Percentiles rank a stretch among this genome's conserved stretches.
Conservation (phyloP, 2,113 vertebrate species). For the Sceloporus undulatus region DNA sequence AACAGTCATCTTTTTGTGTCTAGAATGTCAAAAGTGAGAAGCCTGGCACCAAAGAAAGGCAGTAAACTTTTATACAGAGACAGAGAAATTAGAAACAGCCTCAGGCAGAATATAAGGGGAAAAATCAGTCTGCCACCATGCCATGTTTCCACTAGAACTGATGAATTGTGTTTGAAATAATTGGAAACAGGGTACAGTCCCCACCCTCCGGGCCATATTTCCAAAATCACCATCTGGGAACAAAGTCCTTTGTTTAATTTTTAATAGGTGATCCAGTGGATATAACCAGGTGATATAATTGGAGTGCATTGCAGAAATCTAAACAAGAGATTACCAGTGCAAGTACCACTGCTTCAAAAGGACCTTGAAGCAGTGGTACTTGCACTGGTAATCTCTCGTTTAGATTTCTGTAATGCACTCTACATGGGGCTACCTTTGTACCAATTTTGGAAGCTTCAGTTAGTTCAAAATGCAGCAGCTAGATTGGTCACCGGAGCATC, state of each 20-base stretch:
- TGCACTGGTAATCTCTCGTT: no score
- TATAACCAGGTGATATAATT: not conserved
- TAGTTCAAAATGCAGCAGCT: no score
- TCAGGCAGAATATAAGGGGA: not conserved
- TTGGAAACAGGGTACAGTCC: not conserved
- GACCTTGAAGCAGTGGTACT: no score
- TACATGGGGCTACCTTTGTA: no score
- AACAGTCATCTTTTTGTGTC: not conserved
- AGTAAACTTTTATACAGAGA: not conserved
- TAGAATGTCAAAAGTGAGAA: not conserved
- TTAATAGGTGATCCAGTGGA: not conserved
- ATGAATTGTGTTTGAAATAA: not conserved
- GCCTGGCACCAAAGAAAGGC: not conserved
- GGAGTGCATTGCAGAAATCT: not conserved
- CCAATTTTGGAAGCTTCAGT: no score
- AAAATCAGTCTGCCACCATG: not conserved
- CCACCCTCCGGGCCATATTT: not conserved
- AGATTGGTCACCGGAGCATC: no score
- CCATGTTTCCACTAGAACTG: not conserved
- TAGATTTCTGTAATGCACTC: no score
- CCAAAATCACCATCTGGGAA: not conserved
- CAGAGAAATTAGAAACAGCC: not conserved
- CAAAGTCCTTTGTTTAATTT: not conserved
- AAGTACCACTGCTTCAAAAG: no score
- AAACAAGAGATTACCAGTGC: no score